phyloP scores from a whole-genome alignment of 2,797 vertebrate genomes.

The Myotis findleyi region DNA sequence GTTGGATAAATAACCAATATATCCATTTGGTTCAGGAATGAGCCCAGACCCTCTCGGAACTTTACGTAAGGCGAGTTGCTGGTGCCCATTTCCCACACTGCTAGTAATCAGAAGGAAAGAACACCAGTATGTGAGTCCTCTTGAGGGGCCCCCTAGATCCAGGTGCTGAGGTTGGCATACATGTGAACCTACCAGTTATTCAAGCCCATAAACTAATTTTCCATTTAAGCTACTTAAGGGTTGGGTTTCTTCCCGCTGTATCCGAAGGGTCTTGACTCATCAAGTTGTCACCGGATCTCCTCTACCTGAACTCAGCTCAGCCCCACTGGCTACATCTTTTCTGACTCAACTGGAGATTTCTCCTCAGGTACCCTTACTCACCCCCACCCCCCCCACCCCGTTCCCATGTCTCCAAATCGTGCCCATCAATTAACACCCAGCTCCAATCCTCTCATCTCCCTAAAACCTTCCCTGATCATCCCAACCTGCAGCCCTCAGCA shows the following conservation, averaged over 20 bases:
- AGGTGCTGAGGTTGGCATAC: fast-evolving
- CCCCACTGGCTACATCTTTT: not conserved
- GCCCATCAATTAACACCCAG: not conserved
- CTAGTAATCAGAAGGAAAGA: not conserved
- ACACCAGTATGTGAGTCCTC: fast-evolving
- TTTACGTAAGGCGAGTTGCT: not conserved
- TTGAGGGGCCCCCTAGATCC: no score
- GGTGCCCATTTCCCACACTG: not conserved
- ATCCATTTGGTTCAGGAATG: not conserved
- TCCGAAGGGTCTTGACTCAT: not conserved
- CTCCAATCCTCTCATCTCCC: not conserved
- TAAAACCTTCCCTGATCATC: not conserved
- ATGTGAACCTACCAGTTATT: not conserved
- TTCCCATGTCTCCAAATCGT: not conserved
- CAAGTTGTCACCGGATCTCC: no score
- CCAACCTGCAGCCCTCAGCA: not conserved
- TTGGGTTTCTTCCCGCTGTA: not conserved
- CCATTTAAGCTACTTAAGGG: not conserved
- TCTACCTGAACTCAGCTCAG: not conserved
- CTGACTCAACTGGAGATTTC: not conserved
- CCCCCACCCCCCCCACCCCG: no score
- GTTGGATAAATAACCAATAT: not conserved
- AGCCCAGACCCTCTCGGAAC: not conserved
- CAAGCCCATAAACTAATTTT: not conserved
- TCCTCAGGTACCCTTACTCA: not conserved